Evolutionary conservation across 2,888 invertebrate species (phyloP).

Genomic region (Eupithecia pulchellata): DNA sequence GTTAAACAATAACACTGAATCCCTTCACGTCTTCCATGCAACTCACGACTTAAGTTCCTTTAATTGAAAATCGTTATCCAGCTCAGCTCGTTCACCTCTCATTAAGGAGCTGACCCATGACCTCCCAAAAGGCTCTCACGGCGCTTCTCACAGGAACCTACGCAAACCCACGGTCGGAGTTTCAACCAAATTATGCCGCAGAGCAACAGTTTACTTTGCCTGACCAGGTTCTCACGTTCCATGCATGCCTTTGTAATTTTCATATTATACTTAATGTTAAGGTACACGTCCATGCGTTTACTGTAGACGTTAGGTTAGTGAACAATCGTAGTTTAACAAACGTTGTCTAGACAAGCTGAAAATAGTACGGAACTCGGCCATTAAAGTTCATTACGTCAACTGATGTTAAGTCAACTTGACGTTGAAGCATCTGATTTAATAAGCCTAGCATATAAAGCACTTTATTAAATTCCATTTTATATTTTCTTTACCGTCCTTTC

Average conservation of each 20-base stretch:
- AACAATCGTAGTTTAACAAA: not conserved
- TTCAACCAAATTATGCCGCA: slow-evolving; percentile 40
- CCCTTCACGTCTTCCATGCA: not conserved
- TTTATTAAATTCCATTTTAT: not conserved
- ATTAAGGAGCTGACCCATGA: slow-evolving; percentile 45
- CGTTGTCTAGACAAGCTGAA: slow-evolving; percentile 22
- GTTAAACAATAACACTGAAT: not conserved
- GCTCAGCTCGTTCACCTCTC: slow-evolving; percentile 34
- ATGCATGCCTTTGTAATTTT: slow-evolving; percentile 42
- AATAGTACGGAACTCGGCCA: slow-evolving; percentile 9
- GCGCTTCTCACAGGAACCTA: slow-evolving; percentile 45
- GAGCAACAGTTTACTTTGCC: slow-evolving; percentile 39
- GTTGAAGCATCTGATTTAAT: not conserved
- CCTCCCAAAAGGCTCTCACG: slow-evolving; percentile 46
- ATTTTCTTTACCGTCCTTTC: not conserved
- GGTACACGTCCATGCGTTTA: slow-evolving; percentile 18
- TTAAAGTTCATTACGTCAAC: not conserved
- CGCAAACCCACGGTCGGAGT: slow-evolving; percentile 32
- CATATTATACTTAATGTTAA: slow-evolving; percentile 24
- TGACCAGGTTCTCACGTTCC: slow-evolving; percentile 43
- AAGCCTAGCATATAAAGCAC: not conserved
- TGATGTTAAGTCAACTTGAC: not conserved
- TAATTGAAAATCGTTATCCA: slow-evolving; percentile 29
- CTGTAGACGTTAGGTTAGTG: slow-evolving; percentile 1
- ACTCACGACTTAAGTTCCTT: slow-evolving; percentile 16